Evolutionary conservation across 1,140 invertebrate species (phyloP).

Genomic region (Aphidius ervi): DNA sequence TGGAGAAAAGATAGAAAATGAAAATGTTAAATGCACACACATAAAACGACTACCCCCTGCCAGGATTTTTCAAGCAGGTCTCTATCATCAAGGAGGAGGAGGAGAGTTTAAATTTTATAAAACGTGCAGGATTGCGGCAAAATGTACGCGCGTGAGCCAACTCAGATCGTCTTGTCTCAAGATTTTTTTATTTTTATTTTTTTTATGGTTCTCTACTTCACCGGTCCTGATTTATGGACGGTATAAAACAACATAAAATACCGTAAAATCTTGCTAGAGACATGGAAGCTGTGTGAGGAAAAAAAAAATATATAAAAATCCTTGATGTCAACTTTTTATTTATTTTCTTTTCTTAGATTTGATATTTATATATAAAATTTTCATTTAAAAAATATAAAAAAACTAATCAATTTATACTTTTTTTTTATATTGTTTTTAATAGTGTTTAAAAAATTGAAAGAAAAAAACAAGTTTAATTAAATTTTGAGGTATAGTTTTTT

Average conservation of each 20-base stretch:
- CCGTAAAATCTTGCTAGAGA: conserved; percentile 27
- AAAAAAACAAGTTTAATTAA: no score
- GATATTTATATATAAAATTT: not conserved
- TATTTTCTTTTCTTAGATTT: conserved; percentile 4
- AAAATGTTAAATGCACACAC: not conserved
- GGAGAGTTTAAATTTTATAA: conserved; percentile 5
- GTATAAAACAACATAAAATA: conserved; percentile 37
- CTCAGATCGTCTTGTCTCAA: conserved; percentile 16
- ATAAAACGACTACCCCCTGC: conserved; percentile 10
- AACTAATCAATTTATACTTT: no score
- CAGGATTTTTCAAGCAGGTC: conserved; percentile 16
- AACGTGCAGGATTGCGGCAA: conserved; percentile 16
- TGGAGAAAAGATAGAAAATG: conserved; percentile 5
- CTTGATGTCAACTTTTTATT: conserved; percentile 5
- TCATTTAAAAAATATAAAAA: no score
- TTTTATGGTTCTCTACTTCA: conserved; percentile 36
- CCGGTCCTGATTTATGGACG: conserved; percentile 42
- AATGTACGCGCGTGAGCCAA: not conserved
- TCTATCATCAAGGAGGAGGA: not conserved
- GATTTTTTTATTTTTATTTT: not conserved
- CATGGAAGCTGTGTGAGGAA: not conserved
- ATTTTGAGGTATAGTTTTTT: no score
- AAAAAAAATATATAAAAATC: not conserved
- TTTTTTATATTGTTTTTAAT: no score
- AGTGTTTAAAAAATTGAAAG: no score